phyloP scores from a whole-genome alignment of 2,888 invertebrate species.

The Platyscelio sp. region DNA sequence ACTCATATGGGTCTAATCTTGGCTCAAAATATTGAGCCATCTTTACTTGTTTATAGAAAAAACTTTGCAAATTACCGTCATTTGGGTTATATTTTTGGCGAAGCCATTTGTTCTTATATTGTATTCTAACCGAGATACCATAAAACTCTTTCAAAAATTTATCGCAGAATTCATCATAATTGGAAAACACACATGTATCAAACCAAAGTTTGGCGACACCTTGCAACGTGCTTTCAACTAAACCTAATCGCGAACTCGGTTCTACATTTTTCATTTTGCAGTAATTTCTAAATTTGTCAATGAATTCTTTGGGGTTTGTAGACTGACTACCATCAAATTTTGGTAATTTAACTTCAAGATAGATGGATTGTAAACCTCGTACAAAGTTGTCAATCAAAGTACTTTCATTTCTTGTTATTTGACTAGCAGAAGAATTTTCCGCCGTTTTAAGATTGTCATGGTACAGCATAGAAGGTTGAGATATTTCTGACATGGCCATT shows the following conservation, averaged over 20 bases:
- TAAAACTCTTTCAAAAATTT: neutral
- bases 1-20: neutral
- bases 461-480: neutral
- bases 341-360: neutral
- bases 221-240: neutral
- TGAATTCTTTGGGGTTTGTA: neutral
- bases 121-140: neutral
- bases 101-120: neutral
- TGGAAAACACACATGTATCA: neutral
- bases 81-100: neutral
- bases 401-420: neutral
- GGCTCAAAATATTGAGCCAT: neutral
- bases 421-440: neutral
- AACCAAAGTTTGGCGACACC: neutral
- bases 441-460: neutral
- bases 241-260: neutral
- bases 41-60: neutral
- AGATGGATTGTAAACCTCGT: neutral
- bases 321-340: neutral
- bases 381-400: no score
- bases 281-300: neutral
- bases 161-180: neutral
- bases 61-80: neutral
- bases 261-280: neutral
- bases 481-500: neutral